Evolutionary conservation across 1,140 invertebrate genomes (phyloP).

Genomic region (Bombyx mandarina): DNA sequence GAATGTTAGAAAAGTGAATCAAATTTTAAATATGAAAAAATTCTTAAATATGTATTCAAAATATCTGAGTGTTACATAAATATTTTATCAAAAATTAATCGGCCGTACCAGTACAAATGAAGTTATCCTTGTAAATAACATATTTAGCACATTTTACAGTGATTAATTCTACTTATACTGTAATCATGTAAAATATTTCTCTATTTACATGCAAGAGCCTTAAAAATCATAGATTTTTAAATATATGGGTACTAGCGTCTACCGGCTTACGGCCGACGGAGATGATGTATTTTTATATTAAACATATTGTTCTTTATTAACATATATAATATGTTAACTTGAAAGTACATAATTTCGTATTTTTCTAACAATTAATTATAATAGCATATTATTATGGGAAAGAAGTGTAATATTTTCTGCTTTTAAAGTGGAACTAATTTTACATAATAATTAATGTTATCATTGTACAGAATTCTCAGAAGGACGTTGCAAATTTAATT

Average conservation of each 20-base stretch:
- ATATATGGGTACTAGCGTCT: slow-evolving; percentile 60
- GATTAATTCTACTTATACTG: slow-evolving; percentile 59
- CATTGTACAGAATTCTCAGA: slow-evolving; percentile 27
- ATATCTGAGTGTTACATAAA: slow-evolving; percentile 11
- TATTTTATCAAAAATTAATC: slow-evolving; percentile 27
- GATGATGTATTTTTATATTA: slow-evolving; percentile 69
- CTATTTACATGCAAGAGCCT: slow-evolving; percentile 62
- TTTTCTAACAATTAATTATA: slow-evolving; percentile 65
- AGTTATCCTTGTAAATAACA: slow-evolving; percentile 59
- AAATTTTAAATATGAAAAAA: not conserved
- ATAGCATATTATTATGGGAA: slow-evolving; percentile 37
- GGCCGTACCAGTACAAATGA: slow-evolving; percentile 60
- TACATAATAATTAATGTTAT: slow-evolving; percentile 40
- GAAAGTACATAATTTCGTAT: slow-evolving; percentile 68
- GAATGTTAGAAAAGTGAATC: slow-evolving; percentile 1
- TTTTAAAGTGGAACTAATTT: slow-evolving; percentile 45
- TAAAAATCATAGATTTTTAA: slow-evolving; percentile 70
- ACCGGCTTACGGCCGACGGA: slow-evolving; percentile 42
- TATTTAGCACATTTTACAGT: slow-evolving; percentile 45
- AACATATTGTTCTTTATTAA: slow-evolving; percentile 69
- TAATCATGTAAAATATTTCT: slow-evolving; percentile 66
- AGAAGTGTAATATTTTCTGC: slow-evolving; percentile 51
- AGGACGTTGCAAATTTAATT: slow-evolving; percentile 58
- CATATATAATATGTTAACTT: slow-evolving; percentile 70
- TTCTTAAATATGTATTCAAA: not conserved